Evolutionary conservation across 2,888 invertebrate species (phyloP), one percentile per base, ranked within the genome.

Genomic region (Exocentrus adspersus): DNA sequence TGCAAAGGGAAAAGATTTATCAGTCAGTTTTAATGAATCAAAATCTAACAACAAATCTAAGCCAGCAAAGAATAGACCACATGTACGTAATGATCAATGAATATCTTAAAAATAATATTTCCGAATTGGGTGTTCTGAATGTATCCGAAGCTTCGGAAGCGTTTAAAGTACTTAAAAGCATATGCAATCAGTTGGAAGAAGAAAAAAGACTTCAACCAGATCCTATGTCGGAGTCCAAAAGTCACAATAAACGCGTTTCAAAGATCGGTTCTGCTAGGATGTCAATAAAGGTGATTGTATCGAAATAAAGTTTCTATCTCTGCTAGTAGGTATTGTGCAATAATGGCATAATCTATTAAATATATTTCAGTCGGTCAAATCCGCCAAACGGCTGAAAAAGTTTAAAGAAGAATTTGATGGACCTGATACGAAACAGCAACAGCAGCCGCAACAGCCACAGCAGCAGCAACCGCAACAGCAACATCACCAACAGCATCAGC

Each of bases 101-200:
- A 48, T 84, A 80, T 70, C 65, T 84, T 9, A 70, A 77, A 0
- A 76, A 79, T 59, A 75, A 75, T 28, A 78, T 79, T 1, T 72
- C 77, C n/a, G 82, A 83, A 59, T 65, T 84, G 1, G 76, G 77
- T 12, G 62, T 84, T 1, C 60, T 81, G 17, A 82, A 77, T 48
- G 77, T 82, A 1, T 75, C 80, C 1, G 84, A 84, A 57, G 75
- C 78, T 2, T 75, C 75, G 28, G 63, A 75, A n/a, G 75, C 80
- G 19, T 68, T 83, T 58, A 77, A 77, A 59, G 74, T 78, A n/a
- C 77, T 83, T 21, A 83, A 81, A 71, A 73, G 78, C 14, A 66
- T 80, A 17, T 81, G 77, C 50, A 72, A 75, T 9, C 75, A 77
- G 43, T 60, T 64, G 9, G 76, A 78, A 57, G 64, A 61, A 5